Evolutionary conservation across 1,140 invertebrate species (phyloP), one percentile per base, ranked within the genome.

Genomic region (Drosophila asahinai): DNA sequence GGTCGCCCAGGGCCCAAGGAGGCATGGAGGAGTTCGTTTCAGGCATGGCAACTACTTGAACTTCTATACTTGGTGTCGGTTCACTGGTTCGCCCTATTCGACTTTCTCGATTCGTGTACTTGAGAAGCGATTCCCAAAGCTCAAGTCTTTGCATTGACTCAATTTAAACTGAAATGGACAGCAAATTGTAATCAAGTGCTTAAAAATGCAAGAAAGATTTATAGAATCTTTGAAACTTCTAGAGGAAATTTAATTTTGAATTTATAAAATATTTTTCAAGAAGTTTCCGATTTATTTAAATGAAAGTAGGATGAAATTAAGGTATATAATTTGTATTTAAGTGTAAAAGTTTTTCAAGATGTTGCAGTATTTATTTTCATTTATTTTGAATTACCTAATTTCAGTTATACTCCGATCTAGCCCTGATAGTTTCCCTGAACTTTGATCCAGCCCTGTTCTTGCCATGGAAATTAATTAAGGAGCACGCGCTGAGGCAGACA

Each of bases 401-500:
- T 17, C 1, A 5, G 5, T 33, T 7, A 1, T 0, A 2, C n/a
- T 30, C 17, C 6, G 3, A 27, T 5, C 19, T 30, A n/a, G 1
- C 2, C 1, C 5, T 4, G n/a, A 7, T 11, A 27, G 15, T 17
- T 17, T 43, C 25, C n/a, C 0, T 14, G 1, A 33, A 36, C n/a
- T 15, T 3, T 15, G 0, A 14, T 4, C 17, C 51, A 48, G 9
- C 30, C 12, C 62, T 60, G 17, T 11, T 42, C 19, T n/a, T 49
- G 59, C 22, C 57, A 15, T 43, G 60, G 38, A 89, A 79, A 89
- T 84, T 81, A 84, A 81, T 84, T 84, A 84, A 74, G 49, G 63
- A 51, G 33, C 64, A 60, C 45, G 43, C 43, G 49, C 19, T 77
- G 43, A 25, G 30, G 42, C 80, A 78, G 62, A 74, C 80, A 82